phyloP scores from a whole-genome alignment of 2,888 invertebrate species.

The Apeira syringaria region DNA sequence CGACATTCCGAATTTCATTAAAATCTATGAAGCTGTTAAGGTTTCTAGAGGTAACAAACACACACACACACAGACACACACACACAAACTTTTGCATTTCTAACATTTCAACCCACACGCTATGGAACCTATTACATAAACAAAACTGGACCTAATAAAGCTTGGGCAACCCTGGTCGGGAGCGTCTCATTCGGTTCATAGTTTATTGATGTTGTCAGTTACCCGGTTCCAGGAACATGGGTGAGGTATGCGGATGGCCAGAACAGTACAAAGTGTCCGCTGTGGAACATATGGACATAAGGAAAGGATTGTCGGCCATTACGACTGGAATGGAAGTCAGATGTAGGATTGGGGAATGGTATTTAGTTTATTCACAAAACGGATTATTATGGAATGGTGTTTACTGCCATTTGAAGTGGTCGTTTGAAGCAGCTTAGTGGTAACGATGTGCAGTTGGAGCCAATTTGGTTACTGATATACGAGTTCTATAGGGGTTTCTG shows the following conservation, averaged over 20 bases:
- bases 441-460: constrained; percentile 1
- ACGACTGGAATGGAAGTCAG: background rate
- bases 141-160: too few relatives aligned
- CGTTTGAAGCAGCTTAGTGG: background rate
- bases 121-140: too few relatives aligned
- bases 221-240: constrained; percentile 12
- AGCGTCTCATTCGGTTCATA: constrained; percentile 6
- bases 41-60: too few relatives aligned
- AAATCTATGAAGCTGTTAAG: too few relatives aligned
- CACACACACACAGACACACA: too few relatives aligned
- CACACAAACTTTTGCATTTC: too few relatives aligned
- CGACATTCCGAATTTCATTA: too few relatives aligned
- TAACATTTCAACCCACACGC: too few relatives aligned
- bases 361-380: too few relatives aligned
- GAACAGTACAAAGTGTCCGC: background rate
- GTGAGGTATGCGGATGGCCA: background rate
- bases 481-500: too few relatives aligned
- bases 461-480: background rate
- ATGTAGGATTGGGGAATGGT: background rate
- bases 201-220: constrained; percentile 20
- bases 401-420: background rate
- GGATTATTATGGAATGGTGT: too few relatives aligned
- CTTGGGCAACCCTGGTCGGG: background rate
- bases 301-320: background rate
- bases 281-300: constrained; percentile 2